phyloP scores from a whole-genome alignment of 2,113 vertebrate species.

The Hyperopisus bebe region DNA sequence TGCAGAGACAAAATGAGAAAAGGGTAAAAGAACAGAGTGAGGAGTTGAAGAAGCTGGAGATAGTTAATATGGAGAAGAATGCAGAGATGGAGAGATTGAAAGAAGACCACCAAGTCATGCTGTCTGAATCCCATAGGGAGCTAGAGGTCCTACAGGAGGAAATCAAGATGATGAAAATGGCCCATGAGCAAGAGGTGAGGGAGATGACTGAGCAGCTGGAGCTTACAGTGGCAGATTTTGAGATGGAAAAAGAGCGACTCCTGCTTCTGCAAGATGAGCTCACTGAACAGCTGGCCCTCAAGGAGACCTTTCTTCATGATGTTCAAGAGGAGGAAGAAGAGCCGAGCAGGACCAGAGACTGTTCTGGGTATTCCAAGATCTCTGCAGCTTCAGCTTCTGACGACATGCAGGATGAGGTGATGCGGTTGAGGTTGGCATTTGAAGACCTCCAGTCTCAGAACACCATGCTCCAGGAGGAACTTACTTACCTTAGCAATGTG shows the following conservation, averaged over 20 bases:
- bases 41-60: constrained; percentile 59
- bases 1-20: constrained; percentile 68
- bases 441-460: constrained; percentile 79
- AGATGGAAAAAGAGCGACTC: constrained; percentile 67
- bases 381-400: not conserved
- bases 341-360: constrained; percentile 34
- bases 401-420: constrained; percentile 51
- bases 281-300: constrained; percentile 57
- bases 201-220: constrained; percentile 64
- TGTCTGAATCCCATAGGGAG: constrained; percentile 67
- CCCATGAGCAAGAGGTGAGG: constrained; percentile 72
- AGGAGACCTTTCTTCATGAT: constrained; percentile 63
- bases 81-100: constrained; percentile 59
- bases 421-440: constrained; percentile 57
- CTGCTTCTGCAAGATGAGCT: constrained; percentile 64
- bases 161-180: constrained; percentile 53
- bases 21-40: constrained; percentile 58
- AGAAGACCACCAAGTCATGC: constrained; percentile 60
- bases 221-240: constrained; percentile 54
- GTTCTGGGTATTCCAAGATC: not conserved
- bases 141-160: constrained; percentile 69
- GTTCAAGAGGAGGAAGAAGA: constrained; percentile 62
- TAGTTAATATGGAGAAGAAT: constrained; percentile 48
- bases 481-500: constrained; percentile 81
- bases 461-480: constrained; percentile 83